phyloP scores from a whole-genome alignment of 2,888 invertebrate species.

The Steinernema scapterisci region DNA sequence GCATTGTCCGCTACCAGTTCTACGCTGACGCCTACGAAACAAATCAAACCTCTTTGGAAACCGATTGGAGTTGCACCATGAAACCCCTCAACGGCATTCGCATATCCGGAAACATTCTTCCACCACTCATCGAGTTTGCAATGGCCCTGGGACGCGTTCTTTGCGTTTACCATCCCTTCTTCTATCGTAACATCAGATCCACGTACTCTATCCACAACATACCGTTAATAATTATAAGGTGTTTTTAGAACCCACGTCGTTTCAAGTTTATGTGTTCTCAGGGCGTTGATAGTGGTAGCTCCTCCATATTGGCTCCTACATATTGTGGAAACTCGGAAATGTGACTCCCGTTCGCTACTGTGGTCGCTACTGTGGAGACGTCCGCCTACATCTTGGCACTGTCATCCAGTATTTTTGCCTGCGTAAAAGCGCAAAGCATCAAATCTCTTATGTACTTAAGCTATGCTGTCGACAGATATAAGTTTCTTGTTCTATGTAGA shows the following conservation, averaged over 20 bases:
- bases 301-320: neutral
- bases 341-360: neutral
- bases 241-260: neutral
- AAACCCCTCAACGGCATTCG: conserved; percentile 19
- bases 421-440: neutral
- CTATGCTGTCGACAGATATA: neutral
- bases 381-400: neutral
- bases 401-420: neutral
- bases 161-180: neutral
- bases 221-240: neutral
- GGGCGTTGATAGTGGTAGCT: neutral
- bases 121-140: neutral
- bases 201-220: neutral
- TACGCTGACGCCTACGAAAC: neutral
- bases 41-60: neutral
- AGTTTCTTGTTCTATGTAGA: neutral
- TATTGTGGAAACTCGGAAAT: neutral
- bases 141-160: neutral
- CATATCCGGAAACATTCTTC: neutral
- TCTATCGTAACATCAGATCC: neutral
- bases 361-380: neutral
- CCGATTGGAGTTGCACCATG: neutral
- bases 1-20: conserved; percentile 1
- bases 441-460: neutral
- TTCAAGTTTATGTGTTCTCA: neutral